Base-by-base conservation (phyloP, 1,140 invertebrate species). In the Nylanderia fulva region DNA sequence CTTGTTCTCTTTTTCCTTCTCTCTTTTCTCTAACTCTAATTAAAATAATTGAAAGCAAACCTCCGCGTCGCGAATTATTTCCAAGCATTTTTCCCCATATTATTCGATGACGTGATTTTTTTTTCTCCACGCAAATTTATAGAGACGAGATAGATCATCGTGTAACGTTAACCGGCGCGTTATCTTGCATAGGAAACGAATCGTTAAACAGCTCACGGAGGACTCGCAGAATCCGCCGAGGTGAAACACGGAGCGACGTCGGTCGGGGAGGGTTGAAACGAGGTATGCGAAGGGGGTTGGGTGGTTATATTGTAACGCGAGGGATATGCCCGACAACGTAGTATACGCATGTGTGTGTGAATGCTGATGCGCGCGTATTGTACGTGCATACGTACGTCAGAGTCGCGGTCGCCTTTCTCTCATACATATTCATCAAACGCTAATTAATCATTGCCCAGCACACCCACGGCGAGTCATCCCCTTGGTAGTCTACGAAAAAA, bases 341-440 rank as follows among this genome's bases (percentile, higher is more conserved):
- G 54, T 69, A 36, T 63, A 64, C 74, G 64, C 29, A 76, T 77
- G 36, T 71, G 56, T 66, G 61, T n/a, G 48, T 36, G 42, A 48
- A 48, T 66, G 33, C 63, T 27, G 11, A 33, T 29, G 54, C 71
- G 36, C 36, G 52, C 48, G 58, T 83, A 68, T 48, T 48, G 45
- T 85, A 76, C 54, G 77, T 87, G 69, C 60, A 66, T 75, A 82
- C 71, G 72, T 68, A 83, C 84, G 63, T 68, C 85, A 63, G 85
- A 91, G 87, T 84, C 84, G 79, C 82, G 88, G 87, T 85, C 80
- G 88, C 90, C 90, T 91, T 91, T 88, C 90, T 85, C 93, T 94
- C 93, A 94, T 94, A 92, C 93, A 94, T 94, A 94, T 94, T 94
- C 93, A 94, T 94, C 93, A 94, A 93, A 94, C 92, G 91, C 92